A percentile compares a stretch with the other conserved stretches of the same genome.
These are phyloP conservation scores for Parelbella ahira DNA, from an alignment of 2,888 invertebrate genomes.

Conservation along the genomic window DNA sequence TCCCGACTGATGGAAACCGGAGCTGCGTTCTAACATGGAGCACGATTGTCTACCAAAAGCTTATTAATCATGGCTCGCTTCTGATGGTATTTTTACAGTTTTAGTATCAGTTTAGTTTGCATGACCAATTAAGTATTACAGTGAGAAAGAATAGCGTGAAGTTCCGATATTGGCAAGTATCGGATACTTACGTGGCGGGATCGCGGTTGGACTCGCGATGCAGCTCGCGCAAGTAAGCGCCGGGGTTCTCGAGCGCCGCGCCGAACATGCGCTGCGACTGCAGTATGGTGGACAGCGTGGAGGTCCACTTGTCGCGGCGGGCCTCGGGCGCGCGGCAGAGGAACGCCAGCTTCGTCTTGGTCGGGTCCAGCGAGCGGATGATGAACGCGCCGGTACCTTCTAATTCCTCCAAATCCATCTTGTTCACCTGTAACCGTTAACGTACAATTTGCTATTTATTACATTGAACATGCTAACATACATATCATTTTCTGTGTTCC, in stretches of 20 bases:
- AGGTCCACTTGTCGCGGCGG: conserved; percentile 91
- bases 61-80: no score
- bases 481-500: no score
- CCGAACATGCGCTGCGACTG: conserved; percentile 97
- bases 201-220: conserved; percentile 53
- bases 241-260: conserved; percentile 97
- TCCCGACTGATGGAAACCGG: no score
- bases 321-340: conserved; percentile 88
- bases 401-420: conserved; percentile 90
- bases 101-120: no score
- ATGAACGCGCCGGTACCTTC: conserved; percentile 53
- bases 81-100: no score
- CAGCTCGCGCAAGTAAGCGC: conserved; percentile 70
- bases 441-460: no score
- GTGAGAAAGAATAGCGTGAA: no score
- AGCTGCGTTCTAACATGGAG: no score
- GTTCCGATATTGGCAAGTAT: no score
- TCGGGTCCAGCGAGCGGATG: conserved; percentile 88
- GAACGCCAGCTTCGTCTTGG: conserved; percentile 87
- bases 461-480: no score
- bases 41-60: no score
- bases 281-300: conserved; percentile 90
- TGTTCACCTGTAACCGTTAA: conserved; percentile 94
- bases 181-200: conserved; percentile 61
- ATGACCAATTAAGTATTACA: no score